Percentiles rank a stretch among this genome's conserved stretches.
Evolutionary conservation across 2,888 invertebrate genomes (phyloP).

Genomic region (Cheilosia urbana): DNA sequence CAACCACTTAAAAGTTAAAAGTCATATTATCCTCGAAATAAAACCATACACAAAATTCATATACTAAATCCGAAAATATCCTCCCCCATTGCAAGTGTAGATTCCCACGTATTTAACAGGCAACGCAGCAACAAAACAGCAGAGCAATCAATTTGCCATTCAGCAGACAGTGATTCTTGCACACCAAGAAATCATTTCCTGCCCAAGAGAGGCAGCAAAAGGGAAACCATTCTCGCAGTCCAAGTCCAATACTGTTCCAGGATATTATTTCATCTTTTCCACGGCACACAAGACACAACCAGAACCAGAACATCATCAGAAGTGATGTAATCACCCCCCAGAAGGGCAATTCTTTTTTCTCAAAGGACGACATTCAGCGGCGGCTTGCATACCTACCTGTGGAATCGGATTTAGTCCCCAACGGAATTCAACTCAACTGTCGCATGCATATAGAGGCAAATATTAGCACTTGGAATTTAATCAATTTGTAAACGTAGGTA

Average conservation of each 20-base stretch:
- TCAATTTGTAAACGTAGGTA: slow-evolving; percentile 33
- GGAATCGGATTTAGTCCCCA: slow-evolving; percentile 20
- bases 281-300: slow-evolving; percentile 3
- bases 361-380: neutral
- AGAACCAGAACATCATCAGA: neutral
- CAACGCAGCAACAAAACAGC: slow-evolving; percentile 29
- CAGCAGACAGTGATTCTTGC: slow-evolving; percentile 21
- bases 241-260: slow-evolving; percentile 18
- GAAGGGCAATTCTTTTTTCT: neutral
- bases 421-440: neutral
- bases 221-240: neutral
- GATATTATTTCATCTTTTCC: slow-evolving; percentile 35
- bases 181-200: slow-evolving; percentile 33
- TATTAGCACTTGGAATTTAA: slow-evolving; percentile 35
- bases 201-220: neutral
- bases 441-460: neutral
- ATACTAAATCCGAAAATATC: slow-evolving; percentile 2
- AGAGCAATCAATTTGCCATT: slow-evolving; percentile 49
- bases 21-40: no score
- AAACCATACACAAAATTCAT: neutral
- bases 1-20: neutral
- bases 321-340: slow-evolving; percentile 6
- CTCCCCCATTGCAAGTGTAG: slow-evolving; percentile 2
- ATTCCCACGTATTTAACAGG: slow-evolving; percentile 20
- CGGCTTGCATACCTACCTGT: slow-evolving; percentile 11